Conservation (phyloP, 2,888 invertebrate species). For the Stenolophus ochropezus region DNA sequence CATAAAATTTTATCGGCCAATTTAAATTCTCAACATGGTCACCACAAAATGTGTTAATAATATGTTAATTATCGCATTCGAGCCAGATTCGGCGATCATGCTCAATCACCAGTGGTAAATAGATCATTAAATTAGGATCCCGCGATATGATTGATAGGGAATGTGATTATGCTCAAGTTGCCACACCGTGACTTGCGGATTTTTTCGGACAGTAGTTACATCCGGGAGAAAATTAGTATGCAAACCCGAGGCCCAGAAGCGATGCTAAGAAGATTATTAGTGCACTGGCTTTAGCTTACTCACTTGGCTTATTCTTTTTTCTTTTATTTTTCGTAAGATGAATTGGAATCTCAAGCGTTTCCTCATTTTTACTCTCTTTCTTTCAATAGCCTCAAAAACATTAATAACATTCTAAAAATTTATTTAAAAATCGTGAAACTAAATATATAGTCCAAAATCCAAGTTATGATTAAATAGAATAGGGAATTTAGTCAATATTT, state of each 20-base stretch:
- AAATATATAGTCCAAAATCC: too few species aligned
- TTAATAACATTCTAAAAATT: too few species aligned
- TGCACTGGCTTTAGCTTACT: constrained; percentile 15
- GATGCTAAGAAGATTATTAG: constrained; percentile 13
- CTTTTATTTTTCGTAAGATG: background rate
- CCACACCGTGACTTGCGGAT: constrained; percentile 9
- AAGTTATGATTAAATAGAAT: too few species aligned
- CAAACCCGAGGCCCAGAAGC: constrained; percentile 36
- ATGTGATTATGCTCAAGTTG: constrained; percentile 28
- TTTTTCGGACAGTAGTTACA: constrained; percentile 2
- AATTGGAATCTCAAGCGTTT: background rate
- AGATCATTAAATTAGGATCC: constrained; percentile 31
- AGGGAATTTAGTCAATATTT: too few species aligned
- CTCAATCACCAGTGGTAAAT: background rate
- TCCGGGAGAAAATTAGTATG: constrained; percentile 50
- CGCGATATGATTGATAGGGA: constrained; percentile 10
- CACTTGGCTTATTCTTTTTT: background rate
- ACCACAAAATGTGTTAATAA: constrained; percentile 27
- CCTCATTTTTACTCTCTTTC: background rate
- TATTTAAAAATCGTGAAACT: too few species aligned
- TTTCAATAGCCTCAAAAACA: too few species aligned
- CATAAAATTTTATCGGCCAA: constrained; percentile 30
- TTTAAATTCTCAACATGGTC: constrained; percentile 9
- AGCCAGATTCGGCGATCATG: constrained; percentile 11
- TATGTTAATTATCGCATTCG: constrained; percentile 13